Evolutionary conservation across 1,140 invertebrate genomes (phyloP), one percentile per base, ranked within the genome.

Genomic region (Calephelis nemesis): DNA sequence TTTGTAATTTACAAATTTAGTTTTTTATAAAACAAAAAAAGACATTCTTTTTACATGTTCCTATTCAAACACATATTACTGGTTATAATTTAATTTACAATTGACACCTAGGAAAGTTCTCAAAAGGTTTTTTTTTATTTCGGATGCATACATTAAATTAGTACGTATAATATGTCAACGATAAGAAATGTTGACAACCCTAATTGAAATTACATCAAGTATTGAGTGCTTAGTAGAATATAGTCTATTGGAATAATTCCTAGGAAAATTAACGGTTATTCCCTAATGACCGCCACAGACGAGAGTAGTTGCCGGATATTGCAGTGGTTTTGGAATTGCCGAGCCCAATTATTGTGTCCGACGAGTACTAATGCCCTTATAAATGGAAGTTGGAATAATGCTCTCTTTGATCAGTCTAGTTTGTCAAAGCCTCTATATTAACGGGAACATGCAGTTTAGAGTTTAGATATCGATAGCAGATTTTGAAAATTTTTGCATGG

Each of bases 291-390:
- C 48, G 48, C 48, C 10, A 2, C 48, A 49, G 48, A 49, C 5
- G 54, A 39, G 39, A 39, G 54, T 40, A 60, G 30, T 40, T 60
- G 54, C 12, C 54, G 54, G n/a, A 60, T 60, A 60, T 60, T 60
- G 54, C 54, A 60, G 54, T 60, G 54, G 54, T 60, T 40, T 60
- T 60, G 54, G 39, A 60, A 60, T 60, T 60, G 30, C 54, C 54
- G 54, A 60, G 54, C 54, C 54, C 54, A 60, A n/a, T 60, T 19
- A 60, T 60, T 60, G 54, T 40, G 54, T 60, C 54, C 11, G 30
- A 60, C 54, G 54, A 60, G 54, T 60, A 39, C 54, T 60, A 60
- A 60, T 60, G 54, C 54, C 54, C 54, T 60, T 60, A 60, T 60
- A 60, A 60, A 60, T 40, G 54, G 54, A 60, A 60, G 19, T 30